A percentile compares a stretch with the other conserved stretches of the same genome.
Conservation (phyloP, 2,797 vertebrate genomes). For the Urophycis tenuis region DNA sequence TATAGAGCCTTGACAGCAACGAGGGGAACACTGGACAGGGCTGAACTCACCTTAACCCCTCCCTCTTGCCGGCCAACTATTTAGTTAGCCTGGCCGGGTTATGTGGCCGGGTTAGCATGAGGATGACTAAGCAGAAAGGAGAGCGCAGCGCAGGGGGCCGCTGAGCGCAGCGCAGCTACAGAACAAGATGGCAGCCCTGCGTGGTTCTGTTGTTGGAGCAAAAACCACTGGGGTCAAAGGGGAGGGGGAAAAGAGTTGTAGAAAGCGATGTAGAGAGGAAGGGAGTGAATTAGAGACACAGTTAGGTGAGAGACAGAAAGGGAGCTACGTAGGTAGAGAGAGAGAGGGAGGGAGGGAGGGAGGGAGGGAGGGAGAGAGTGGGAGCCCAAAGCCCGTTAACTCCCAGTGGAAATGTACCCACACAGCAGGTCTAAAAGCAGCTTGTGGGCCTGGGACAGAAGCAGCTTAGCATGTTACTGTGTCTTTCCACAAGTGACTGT, state of each 20-base stretch:
- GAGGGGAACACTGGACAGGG: conserved; percentile 32
- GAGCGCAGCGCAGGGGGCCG: conserved; percentile 24
- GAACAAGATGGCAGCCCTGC: neutral
- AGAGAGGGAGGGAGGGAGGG: conserved; percentile 3
- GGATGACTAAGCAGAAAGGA: conserved; percentile 65
- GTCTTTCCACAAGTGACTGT: conserved; percentile 56
- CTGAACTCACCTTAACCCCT: conserved; percentile 21
- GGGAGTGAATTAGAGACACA: neutral
- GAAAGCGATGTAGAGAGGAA: neutral
- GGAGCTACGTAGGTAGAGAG: conserved; percentile 10
- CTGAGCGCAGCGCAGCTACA: conserved; percentile 21
- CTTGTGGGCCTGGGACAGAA: conserved; percentile 19
- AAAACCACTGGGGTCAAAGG: neutral
- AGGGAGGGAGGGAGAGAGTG: conserved; percentile 11
- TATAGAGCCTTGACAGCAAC: conserved; percentile 58
- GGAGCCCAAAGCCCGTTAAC: conserved; percentile 10
- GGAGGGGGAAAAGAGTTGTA: neutral
- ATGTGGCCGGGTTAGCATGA: conserved; percentile 55
- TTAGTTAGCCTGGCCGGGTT: conserved; percentile 50
- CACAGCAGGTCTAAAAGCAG: conserved; percentile 30
- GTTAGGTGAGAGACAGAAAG: neutral
- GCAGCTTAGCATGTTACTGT: conserved; percentile 53
- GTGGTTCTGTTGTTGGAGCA: neutral
- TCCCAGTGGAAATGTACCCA: conserved; percentile 60
- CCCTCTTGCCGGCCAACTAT: conserved; percentile 24